phyloP scores from a whole-genome alignment of 2,113 vertebrate genomes.

The Caretta caretta region DNA sequence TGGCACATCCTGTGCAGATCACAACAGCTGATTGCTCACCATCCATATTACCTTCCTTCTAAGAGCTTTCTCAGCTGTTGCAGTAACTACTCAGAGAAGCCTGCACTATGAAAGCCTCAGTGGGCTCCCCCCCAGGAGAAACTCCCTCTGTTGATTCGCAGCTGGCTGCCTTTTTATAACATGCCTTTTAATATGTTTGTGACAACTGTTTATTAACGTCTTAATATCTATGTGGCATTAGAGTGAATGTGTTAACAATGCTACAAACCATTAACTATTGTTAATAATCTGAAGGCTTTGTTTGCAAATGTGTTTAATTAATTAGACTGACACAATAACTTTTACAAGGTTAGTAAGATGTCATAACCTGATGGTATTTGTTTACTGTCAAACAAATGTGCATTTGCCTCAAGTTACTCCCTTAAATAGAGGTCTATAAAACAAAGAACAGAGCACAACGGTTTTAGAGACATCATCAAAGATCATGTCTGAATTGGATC shows the following conservation, averaged over 20 bases:
- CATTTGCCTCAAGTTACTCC: not conserved
- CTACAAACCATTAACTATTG: not conserved
- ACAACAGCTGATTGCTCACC: too few relatives aligned
- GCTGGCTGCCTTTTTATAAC: too few relatives aligned
- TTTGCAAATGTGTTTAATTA: not conserved
- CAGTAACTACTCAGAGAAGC: too few relatives aligned
- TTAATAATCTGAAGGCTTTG: not conserved
- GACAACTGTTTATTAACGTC: conserved; percentile 5
- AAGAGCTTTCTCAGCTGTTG: too few relatives aligned
- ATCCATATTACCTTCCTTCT: too few relatives aligned
- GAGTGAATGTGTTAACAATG: not conserved
- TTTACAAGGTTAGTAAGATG: not conserved
- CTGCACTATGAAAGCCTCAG: too few relatives aligned
- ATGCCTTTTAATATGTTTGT: not conserved
- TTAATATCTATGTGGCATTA: conserved; percentile 1
- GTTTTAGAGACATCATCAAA: not conserved
- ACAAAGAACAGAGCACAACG: not conserved
- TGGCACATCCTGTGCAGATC: too few relatives aligned
- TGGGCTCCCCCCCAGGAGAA: too few relatives aligned
- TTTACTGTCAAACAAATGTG: not conserved
- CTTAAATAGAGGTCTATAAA: not conserved
- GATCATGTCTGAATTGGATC: not conserved
- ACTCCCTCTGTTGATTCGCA: too few relatives aligned
- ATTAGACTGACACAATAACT: not conserved
- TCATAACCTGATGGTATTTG: not conserved